Evolutionary conservation across 2,797 vertebrate genomes (phyloP).

Genomic region (Dicrostonyx torquatus): DNA sequence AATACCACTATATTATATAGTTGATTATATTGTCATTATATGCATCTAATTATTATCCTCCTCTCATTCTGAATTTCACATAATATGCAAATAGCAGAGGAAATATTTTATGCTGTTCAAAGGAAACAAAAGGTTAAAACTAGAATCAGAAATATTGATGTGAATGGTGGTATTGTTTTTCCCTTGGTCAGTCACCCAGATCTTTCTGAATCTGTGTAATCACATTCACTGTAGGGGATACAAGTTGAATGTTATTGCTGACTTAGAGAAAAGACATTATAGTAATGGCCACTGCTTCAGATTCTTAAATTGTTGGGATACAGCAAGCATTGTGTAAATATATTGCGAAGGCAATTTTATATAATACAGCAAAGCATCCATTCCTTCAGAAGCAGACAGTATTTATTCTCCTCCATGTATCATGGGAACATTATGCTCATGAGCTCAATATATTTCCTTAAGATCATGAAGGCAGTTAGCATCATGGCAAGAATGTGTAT

Average conservation of each 20-base stretch:
- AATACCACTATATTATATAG: too few species aligned
- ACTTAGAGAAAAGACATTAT: neutral
- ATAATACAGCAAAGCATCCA: neutral
- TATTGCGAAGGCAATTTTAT: neutral
- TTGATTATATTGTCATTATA: neutral
- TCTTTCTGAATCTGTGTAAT: neutral
- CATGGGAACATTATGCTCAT: neutral
- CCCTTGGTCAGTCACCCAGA: neutral
- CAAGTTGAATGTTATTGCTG: neutral
- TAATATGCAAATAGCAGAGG: neutral
- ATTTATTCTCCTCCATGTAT: neutral
- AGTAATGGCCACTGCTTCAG: neutral
- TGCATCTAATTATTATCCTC: neutral
- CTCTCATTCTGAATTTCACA: constrained; percentile 21
- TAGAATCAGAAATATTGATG: neutral
- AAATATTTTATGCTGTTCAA: neutral
- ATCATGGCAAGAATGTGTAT: neutral
- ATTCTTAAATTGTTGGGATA: neutral
- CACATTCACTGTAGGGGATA: neutral
- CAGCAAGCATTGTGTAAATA: constrained; percentile 10
- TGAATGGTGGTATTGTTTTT: neutral
- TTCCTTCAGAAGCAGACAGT: neutral
- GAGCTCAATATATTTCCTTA: neutral
- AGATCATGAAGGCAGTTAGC: neutral
- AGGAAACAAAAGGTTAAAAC: neutral